phyloP scores from a whole-genome alignment of 2,113 vertebrate species.

The Zosterops lateralis region DNA sequence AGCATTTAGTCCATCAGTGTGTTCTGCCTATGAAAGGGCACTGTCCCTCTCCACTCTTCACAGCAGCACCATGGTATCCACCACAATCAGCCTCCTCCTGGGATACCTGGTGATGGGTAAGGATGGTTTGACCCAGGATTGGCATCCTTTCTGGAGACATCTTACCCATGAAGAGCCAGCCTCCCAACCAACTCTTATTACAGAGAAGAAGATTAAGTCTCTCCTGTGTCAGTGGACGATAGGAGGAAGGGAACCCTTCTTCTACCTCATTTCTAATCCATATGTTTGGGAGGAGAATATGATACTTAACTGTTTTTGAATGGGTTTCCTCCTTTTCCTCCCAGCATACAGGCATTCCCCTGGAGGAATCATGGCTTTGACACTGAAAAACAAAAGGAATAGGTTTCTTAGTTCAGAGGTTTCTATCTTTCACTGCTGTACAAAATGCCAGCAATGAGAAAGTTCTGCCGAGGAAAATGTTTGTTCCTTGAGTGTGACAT shows the following conservation, averaged over 20 bases:
- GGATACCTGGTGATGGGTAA: background rate
- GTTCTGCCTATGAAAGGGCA: fast-evolving
- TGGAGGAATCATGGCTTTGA: constrained; percentile 87
- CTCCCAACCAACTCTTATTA: background rate
- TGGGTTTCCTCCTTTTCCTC: constrained; percentile 90
- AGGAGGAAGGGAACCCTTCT: background rate
- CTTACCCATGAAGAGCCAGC: background rate
- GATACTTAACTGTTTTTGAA: constrained; percentile 93
- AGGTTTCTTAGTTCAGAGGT: background rate
- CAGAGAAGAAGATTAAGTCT: background rate
- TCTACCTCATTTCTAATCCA: background rate
- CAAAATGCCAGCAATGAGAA: background rate
- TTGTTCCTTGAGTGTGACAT: constrained; percentile 37
- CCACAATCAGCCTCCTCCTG: background rate
- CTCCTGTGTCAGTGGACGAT: background rate
- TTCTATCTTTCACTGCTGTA: background rate
- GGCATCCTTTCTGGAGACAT: background rate
- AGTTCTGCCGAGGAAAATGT: background rate
- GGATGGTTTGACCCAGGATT: background rate
- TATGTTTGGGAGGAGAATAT: background rate
- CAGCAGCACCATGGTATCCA: fast-evolving
- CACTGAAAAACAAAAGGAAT: constrained; percentile 70
- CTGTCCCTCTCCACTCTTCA: background rate
- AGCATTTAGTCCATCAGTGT: background rate
- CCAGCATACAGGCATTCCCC: constrained; percentile 94